Evolutionary conservation across 2,113 vertebrate species (phyloP).

Genomic region (Malurus alboscapulatus): DNA sequence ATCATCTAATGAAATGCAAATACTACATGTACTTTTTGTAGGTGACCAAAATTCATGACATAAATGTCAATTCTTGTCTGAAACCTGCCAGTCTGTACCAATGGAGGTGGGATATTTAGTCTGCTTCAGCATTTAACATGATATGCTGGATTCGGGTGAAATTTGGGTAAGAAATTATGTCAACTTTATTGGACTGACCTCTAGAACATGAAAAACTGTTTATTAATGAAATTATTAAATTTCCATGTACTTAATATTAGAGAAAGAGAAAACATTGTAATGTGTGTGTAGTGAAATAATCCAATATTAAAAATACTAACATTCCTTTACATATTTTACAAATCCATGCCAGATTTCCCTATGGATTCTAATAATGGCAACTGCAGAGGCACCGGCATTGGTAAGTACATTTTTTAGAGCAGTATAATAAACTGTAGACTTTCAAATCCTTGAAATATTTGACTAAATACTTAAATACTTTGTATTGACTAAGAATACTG

Average conservation of each 20-base stretch:
- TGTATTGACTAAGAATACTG: neutral
- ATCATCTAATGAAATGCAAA: constrained; percentile 34
- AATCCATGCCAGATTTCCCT: constrained; percentile 85
- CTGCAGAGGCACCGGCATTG: constrained; percentile 80
- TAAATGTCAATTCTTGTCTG: neutral
- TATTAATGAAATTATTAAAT: neutral
- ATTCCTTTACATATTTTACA: constrained; percentile 55
- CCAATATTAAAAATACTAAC: constrained; percentile 23
- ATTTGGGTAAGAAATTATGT: neutral
- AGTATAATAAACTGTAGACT: neutral
- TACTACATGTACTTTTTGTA: neutral
- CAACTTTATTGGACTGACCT: neutral
- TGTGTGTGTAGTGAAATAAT: neutral
- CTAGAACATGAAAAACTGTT: neutral
- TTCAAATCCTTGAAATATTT: neutral
- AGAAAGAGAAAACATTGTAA: neutral
- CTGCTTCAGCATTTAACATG: neutral
- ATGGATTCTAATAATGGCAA: constrained; percentile 90
- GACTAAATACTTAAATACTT: neutral
- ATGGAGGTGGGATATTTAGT: neutral
- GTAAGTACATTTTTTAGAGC: constrained; percentile 72
- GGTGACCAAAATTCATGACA: neutral
- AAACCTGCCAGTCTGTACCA: neutral
- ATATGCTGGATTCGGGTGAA: neutral
- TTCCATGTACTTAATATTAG: neutral